Base-by-base conservation (phyloP, 2,113 vertebrate species). In the Oncorhynchus kisutch region DNA sequence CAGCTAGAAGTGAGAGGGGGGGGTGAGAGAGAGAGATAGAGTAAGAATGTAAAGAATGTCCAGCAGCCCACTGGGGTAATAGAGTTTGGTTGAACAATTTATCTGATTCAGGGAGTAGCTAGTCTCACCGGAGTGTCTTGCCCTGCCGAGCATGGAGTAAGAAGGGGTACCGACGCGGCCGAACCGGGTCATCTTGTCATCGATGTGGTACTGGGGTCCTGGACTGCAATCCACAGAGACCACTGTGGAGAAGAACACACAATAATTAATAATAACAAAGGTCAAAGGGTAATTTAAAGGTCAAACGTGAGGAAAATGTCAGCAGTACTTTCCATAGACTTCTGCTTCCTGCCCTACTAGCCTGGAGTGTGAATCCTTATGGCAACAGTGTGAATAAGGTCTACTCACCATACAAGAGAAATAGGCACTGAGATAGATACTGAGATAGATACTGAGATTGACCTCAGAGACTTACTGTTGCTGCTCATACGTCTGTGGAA, bases 121-220 rank as follows among this genome's bases (percentile, higher is more conserved):
- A 67, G 24, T 91, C 94, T 84, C 81, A 91, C 88, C 86, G 2
- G 77, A 74, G 1, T 60, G 34, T 78, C 89, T 92, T 18, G 82
- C 88, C 76, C 94, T 88, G 13, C 94, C 95, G 73, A 93, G 81
- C 31, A 97, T 96, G 24, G 95, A 96, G 82, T 94, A 97, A 3
- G 95, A 94, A 0, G 95, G 96, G 0, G 91, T 92, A 14, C 92
- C 90, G 67, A 85, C 93, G 18, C 91, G 91, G 29, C 96, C 96
- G 20, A 95, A 96, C 3, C 96, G 94, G 0, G 96, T 97, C 20
- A 96, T 80, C 20, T 91, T 94, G 0, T 91, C 88, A 3, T 94
- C 93, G 75, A 96, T 75, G 25, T 92, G 91, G 85, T 97, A 97
- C 77, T 89, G 83, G 0, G 96, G 96, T 25, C 96, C 96, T 0